Conservation (phyloP, 2,113 vertebrate species). For the Oreocharis arfaki region DNA sequence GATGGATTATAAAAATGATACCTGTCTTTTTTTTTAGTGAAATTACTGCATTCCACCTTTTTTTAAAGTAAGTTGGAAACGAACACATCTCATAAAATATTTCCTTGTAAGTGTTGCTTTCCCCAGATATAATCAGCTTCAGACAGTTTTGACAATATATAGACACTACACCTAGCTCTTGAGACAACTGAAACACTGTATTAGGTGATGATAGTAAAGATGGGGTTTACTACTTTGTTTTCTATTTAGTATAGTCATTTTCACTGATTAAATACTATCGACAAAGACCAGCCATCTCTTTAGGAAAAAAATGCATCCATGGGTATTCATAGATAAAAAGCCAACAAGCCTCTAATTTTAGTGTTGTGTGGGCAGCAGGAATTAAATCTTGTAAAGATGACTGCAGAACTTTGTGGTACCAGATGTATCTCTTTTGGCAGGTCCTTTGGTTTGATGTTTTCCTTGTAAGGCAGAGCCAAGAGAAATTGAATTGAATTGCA, state of each 20-base stretch:
- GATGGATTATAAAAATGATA: not conserved
- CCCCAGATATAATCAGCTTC: not conserved
- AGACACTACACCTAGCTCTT: not conserved
- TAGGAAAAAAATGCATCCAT: not conserved
- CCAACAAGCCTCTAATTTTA: not conserved
- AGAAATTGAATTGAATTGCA: not conserved
- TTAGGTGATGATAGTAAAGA: not conserved
- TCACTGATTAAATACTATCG: not conserved
- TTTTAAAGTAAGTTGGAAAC: not conserved
- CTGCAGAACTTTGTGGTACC: not conserved
- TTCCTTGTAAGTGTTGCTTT: not conserved
- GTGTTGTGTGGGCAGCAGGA: not conserved
- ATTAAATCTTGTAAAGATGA: not conserved
- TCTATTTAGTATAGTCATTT: not conserved
- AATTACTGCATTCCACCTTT: not conserved
- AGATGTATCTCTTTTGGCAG: not conserved
- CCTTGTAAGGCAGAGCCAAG: not conserved
- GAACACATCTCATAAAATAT: not conserved
- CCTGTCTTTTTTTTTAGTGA: not conserved
- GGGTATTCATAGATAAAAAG: not conserved
- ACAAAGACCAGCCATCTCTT: not conserved
- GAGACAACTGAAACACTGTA: not conserved
- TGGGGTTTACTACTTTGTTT: not conserved
- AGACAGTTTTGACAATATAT: not conserved
- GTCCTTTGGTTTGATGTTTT: not conserved